Base-by-base conservation (phyloP, 1,140 invertebrate species). In the Caenorhabditis briggsae region DNA sequence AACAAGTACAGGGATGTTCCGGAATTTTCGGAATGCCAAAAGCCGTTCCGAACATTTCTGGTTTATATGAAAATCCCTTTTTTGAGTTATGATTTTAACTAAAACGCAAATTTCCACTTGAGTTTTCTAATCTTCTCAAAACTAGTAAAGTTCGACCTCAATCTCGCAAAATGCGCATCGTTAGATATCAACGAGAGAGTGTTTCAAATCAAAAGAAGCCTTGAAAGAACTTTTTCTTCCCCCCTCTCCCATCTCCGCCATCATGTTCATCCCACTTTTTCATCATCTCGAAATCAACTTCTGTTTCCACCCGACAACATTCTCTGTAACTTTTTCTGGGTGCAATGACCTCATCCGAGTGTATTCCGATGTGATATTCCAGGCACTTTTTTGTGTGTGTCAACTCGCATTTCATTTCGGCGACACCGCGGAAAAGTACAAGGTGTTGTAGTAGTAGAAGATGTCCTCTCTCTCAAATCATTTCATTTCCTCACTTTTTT, bases 401-500 rank as follows among this genome's bases (percentile, higher is more conserved):
- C 11, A 53, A 78, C 65, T 74, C 65, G 46, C 46, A 78, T 78
- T 33, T 33, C 43, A 46, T 78, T 78, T 61, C 59, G 59, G 46
- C 5, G 64, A 14, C 11, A 53, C 11, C 70, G 46, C 16, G 25
- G 70, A 78, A 78, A 78, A 78, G 70, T 78, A 78, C 70, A 78
- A 78, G 70, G 70, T 78, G 70, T 78, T 50, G 70, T 70, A 5
- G 14, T 18, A 14, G 70, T 70, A 2, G 14, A 6, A 14, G 48
- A 46, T 53, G 25, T 78, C 70, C 33, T 78, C 70, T 33, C 46
- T 53, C 50, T 33, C 33, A 33, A 53, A 53, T 53, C 50, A 53
- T 53, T 46, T 78, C 70, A 78, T 78, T 78, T 50, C 70, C 70
- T 78, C 43, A 78, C 70, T 78, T 78, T 78, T 33, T 78, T 78